Base-by-base conservation (phyloP, 2,113 vertebrate genomes). In the Vulpes vulpes region DNA sequence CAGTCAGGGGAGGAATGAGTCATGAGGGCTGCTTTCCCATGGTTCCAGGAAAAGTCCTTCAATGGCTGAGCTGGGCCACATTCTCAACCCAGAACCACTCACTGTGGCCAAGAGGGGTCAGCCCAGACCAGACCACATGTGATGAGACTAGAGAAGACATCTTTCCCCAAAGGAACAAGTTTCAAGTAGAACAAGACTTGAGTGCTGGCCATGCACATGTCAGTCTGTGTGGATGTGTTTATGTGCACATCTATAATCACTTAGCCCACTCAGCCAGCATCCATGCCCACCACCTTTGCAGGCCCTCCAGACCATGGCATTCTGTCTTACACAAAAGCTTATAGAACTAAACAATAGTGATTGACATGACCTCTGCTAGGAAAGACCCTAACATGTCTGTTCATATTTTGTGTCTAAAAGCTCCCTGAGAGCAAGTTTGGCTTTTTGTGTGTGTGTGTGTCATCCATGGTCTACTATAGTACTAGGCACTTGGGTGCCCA, bases 221-320 rank as follows among this genome's bases (percentile, higher is more conserved):
- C 53, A 73, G 17, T 20, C 0, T 0, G 74, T 30, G 27, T 27
- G 73, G 27, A 51, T 8, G 25, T 19, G 78, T 55, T 78, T 30
- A 2, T 4, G 15, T 74, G 2, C 19, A 9, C 30, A 7, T 27
- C 4, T 27, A 7, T 7, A 59, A 67, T 5, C 9, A 16, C 10
- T 51, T 27, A 49, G 32, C 51, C 82, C 6, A n/a, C n/a, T n/a
- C 22, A 0, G 2, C 76, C 38, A 1, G 4, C 11, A 5, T 5
- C 20, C 0, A 0, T 1, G 51, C 51, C 14, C 8, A 38, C 71
- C 16, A 15, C 12, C 32, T 59, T 5, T 11, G 35, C 15, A 32
- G 51, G 2, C 20, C 64, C 38, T 15, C n/a, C 22, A 49, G 15
- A 5, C 17, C 19, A 20, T 8, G 27, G 22, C 59, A 32, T 35